Base-by-base conservation (phyloP, 2,797 vertebrate genomes). In the Okamejei kenojei region DNA sequence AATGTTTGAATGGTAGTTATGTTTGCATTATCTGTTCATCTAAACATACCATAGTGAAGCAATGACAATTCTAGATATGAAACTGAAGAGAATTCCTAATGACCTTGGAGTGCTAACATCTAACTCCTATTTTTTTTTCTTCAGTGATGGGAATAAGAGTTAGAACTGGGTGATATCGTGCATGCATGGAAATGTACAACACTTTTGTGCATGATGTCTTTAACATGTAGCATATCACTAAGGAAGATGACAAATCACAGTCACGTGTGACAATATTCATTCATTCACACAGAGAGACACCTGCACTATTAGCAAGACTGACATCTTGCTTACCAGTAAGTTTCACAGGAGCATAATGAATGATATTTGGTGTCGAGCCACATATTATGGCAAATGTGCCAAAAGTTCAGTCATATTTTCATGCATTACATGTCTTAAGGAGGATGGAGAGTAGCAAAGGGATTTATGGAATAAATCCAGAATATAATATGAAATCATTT, bases 151-250 rank as follows among this genome's bases (percentile, higher is more conserved):
- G 32, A 17, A 5, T 38, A 21, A 79, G 35, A 35, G 32, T 38
- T 38, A 79, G 35, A 38, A 17, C 78, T 38, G 78, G 15, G 32
- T 79, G 15, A 15, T 19, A 29, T 79, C 11, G 38, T 38, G 35
- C 15, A 79, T 7, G 1, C 35, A 38, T 38, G 32, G 35, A 79
- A 38, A 38, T 38, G 45, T 32, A 26, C 90, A n/a, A 77, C 9
- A 93, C 77, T n/a, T 76, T 71, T 84, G 65, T 93, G 77, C 54
- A 35, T 23, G 90, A 11, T 82, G 94, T 94, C 45, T 35, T 13
- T 15, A 76, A 81, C 19, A 79, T 63, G n/a, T n/a, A 32, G n/a
- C 38, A 54, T 32, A 71, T 71, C 38, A 23, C 29, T 7, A 38
- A 35, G 54, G 38, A 77, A 38, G 38, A 71, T 71, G 19, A 61